Evolutionary conservation across 2,888 invertebrate genomes (phyloP).

Genomic region (Latrodectus hesperus): DNA sequence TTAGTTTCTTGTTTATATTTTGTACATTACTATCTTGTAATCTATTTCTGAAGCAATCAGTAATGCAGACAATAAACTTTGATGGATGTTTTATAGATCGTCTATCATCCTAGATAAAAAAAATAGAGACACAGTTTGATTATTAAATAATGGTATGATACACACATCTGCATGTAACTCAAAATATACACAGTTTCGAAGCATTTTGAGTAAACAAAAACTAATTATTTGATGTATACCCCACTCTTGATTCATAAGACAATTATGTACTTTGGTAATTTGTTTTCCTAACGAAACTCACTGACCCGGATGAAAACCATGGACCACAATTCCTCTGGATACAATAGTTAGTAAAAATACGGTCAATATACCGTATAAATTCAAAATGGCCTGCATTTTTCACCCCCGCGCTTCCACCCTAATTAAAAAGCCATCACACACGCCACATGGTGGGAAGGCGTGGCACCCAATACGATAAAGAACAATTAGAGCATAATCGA

Average conservation of each 20-base stretch:
- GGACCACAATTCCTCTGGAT: neutral
- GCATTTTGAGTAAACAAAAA: too few species aligned
- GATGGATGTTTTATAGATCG: too few species aligned
- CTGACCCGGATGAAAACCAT: neutral
- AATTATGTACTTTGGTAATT: neutral
- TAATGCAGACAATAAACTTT: too few species aligned
- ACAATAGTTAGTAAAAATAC: neutral
- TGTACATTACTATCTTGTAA: too few species aligned
- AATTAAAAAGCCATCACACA: neutral
- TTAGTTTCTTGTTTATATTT: too few species aligned
- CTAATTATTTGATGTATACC: too few species aligned
- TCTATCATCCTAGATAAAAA: too few species aligned
- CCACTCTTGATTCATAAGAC: neutral
- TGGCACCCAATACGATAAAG: neutral
- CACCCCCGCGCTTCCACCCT: neutral
- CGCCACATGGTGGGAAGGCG: neutral
- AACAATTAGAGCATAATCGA: neutral
- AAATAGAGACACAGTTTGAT: too few species aligned
- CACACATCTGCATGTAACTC: too few species aligned
- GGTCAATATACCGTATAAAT: neutral
- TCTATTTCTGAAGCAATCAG: too few species aligned
- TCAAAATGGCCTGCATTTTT: neutral
- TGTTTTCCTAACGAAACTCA: neutral
- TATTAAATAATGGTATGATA: too few species aligned
- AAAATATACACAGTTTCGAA: too few species aligned